Conservation (phyloP, 1,140 invertebrate genomes). For the Campoletis sonorensis region DNA sequence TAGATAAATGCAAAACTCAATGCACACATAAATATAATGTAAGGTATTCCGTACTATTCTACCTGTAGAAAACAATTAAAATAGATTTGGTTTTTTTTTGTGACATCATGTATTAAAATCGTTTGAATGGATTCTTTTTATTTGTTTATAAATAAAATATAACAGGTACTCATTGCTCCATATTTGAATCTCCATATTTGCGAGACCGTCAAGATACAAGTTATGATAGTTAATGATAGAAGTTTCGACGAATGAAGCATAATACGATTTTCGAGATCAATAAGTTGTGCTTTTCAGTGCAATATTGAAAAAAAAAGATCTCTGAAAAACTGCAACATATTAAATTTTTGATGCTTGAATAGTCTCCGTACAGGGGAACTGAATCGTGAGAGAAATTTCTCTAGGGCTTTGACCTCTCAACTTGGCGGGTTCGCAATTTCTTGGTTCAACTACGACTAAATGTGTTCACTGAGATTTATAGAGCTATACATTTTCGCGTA, state of each 20-base stretch:
- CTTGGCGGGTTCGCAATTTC: not conserved
- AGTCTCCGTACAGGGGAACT: not conserved
- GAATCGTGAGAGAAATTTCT: not conserved
- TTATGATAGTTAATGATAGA: too few relatives aligned
- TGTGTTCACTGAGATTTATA: conserved; percentile 1
- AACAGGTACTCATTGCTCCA: too few relatives aligned
- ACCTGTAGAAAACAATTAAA: too few relatives aligned
- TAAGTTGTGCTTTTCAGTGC: not conserved
- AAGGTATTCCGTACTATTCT: too few relatives aligned
- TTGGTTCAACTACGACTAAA: conserved; percentile 15
- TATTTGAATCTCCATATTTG: too few relatives aligned
- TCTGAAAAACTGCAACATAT: not conserved
- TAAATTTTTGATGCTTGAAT: not conserved
- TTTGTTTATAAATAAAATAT: too few relatives aligned
- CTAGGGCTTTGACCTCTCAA: conserved; percentile 34
- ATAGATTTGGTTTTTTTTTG: too few relatives aligned
- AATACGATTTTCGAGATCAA: not conserved
- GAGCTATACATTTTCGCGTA: not conserved
- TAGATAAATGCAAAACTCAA: too few relatives aligned
- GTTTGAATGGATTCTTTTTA: too few relatives aligned
- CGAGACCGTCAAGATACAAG: too few relatives aligned
- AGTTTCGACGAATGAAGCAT: too few relatives aligned
- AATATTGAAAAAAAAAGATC: not conserved
- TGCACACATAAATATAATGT: not conserved
- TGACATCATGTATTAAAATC: too few relatives aligned